Base-by-base conservation (phyloP, 2,113 vertebrate species). In the Cinclus mexicanus region DNA sequence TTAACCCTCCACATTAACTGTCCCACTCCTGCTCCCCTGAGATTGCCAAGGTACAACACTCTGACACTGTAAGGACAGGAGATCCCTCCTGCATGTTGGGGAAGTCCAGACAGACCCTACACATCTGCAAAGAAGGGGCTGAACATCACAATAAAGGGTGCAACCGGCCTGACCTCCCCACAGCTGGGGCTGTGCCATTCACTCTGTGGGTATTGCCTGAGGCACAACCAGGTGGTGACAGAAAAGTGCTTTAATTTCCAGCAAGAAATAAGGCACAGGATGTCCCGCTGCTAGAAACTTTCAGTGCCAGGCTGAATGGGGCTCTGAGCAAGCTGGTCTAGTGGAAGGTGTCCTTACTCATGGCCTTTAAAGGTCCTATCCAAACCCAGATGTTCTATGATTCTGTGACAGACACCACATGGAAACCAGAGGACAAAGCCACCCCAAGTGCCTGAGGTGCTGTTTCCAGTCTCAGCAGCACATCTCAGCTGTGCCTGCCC, bases 371-470 rank as follows among this genome's bases (percentile, higher is more conserved):
- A 70, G 8, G 25, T 42, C 24, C 55, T 55, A 24, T 24, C 31
- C 65, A 60, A 49, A 24, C 24, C n/a, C 35, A 49, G 14, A 8
- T 9, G 20, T n/a, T 50, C 44, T 24, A 1, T 24, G 46, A 14
- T 52, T 41, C 44, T 12, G 5, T 42, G 65, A 17, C 1, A 24
- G 1, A 11, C 19, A 55, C 15, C 41, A 13, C 0, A 13, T 10
- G 35, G 75, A 68, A 76, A 55, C 0, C 7, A 56, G 72, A 4
- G 35, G 0, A 2, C 0, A 12, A 26, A 64, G 6, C 26, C 56
- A 21, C 11, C 18, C 39, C 2, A 1, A 2, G 1, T 3, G 56
- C 47, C 74, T 16, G 37, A 5, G 7, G 60, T 2, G 52, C 57
- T 41, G 23, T 11, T 50, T 17, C 2, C 25, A 20, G 56, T 1